Percentiles rank a stretch among this genome's conserved stretches.
phyloP scores from a whole-genome alignment of 1,140 invertebrate genomes.

The Drosophila pseudoananassae region DNA sequence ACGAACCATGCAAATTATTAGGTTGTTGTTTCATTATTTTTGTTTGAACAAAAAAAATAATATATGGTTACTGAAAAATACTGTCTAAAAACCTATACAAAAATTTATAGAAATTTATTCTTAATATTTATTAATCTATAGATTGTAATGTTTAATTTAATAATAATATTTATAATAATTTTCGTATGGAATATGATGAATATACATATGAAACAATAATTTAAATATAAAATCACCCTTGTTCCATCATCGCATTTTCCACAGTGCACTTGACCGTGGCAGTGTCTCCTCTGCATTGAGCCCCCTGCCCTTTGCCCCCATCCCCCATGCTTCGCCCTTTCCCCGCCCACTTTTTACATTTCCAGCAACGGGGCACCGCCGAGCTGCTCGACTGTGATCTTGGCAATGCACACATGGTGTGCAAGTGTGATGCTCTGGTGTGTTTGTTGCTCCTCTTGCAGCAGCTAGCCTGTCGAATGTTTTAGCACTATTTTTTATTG shows the following conservation, averaged over 20 bases:
- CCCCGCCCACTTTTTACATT: constrained; percentile 23
- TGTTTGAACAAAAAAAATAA: too few species aligned
- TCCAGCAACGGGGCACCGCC: constrained; percentile 9
- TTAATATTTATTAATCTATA: too few species aligned
- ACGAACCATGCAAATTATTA: too few species aligned
- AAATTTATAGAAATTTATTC: too few species aligned
- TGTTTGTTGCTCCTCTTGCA: constrained; percentile 27
- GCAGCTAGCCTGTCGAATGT: constrained; percentile 73
- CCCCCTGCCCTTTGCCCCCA: constrained; percentile 16
- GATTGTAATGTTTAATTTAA: too few species aligned
- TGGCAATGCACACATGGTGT: constrained; percentile 76
- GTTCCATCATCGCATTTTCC: constrained; percentile 32
- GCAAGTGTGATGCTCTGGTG: constrained; percentile 61
- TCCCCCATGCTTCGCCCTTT: constrained; percentile 8
- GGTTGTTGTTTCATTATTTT: too few species aligned
- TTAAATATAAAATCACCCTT: too few species aligned
- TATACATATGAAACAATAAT: too few species aligned
- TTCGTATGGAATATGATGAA: too few species aligned
- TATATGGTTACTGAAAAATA: neutral
- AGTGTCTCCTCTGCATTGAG: constrained; percentile 43
- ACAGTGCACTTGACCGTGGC: constrained; percentile 74
- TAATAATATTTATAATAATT: too few species aligned
- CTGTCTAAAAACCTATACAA: too few species aligned
- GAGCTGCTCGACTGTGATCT: constrained; percentile 35
- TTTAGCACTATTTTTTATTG: constrained; percentile 83